Evolutionary conservation across 2,888 invertebrate genomes (phyloP).

Genomic region (Calameuta pallipes): DNA sequence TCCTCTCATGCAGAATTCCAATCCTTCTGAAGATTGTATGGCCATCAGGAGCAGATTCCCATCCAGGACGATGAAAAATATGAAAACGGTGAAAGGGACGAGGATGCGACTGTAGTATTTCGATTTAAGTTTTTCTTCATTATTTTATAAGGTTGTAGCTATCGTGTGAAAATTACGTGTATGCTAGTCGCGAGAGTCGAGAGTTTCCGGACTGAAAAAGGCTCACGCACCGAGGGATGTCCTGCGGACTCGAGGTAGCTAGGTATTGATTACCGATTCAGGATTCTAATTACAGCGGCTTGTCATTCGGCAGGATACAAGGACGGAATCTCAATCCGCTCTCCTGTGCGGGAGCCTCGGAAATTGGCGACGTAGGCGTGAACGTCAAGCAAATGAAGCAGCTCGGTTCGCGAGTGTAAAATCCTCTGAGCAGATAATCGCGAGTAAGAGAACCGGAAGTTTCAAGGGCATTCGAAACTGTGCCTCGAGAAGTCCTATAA

Average conservation of each 20-base stretch:
- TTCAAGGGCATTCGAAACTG: neutral
- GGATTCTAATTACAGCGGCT: slow-evolving; percentile 15
- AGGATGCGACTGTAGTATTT: neutral
- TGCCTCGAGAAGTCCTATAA: neutral
- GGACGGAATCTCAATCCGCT: slow-evolving; percentile 9
- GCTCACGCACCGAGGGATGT: neutral
- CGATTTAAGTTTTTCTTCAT: neutral
- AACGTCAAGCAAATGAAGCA: neutral
- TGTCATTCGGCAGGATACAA: slow-evolving; percentile 14
- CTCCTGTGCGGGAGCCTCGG: neutral
- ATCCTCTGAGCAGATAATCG: neutral
- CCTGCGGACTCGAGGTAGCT: slow-evolving; percentile 7
- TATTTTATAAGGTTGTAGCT: too few relatives aligned
- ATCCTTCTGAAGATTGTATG: neutral
- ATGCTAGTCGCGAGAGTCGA: neutral
- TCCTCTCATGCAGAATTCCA: neutral
- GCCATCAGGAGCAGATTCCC: neutral
- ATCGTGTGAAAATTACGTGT: neutral
- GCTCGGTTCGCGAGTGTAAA: neutral
- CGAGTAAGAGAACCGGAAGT: neutral
- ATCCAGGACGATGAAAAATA: neutral
- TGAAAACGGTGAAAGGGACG: neutral
- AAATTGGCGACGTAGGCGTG: neutral
- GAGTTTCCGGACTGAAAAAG: neutral
- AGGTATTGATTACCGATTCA: slow-evolving; percentile 11